phyloP scores from a whole-genome alignment of 2,888 invertebrate species.

The Agrotis exclamationis region DNA sequence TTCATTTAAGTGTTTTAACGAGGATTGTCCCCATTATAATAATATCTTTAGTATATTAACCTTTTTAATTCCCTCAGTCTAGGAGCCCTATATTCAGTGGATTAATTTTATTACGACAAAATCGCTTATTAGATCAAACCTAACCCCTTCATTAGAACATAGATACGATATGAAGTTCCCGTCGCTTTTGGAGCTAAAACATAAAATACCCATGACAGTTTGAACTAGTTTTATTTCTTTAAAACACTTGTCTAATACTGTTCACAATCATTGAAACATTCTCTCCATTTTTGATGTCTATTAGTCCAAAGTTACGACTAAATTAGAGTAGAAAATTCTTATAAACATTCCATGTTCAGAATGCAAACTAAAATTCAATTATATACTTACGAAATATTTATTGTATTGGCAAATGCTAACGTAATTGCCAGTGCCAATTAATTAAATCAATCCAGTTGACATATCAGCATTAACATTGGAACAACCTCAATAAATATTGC shows the following conservation, averaged over 20 bases:
- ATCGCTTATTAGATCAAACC: background rate
- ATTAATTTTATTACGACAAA: background rate
- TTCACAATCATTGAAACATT: constrained; percentile 12
- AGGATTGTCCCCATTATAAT: no score
- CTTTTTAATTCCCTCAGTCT: background rate
- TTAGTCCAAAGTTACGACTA: constrained; percentile 24
- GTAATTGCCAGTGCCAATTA: constrained; percentile 43
- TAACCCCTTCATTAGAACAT: background rate
- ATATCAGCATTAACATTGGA: constrained; percentile 49
- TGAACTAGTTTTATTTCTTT: background rate
- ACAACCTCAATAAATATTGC: constrained; percentile 44
- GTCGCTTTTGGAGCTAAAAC: constrained; percentile 1
- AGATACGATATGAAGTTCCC: background rate
- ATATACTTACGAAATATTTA: constrained; percentile 43
- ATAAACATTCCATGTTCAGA: constrained; percentile 46
- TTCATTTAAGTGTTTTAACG: no score
- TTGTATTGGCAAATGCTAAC: constrained; percentile 42
- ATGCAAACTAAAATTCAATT: constrained; percentile 33
- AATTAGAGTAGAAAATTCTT: constrained; percentile 31
- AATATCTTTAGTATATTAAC: background rate
- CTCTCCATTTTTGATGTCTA: constrained; percentile 20
- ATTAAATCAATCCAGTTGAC: constrained; percentile 51
- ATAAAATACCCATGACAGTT: background rate
- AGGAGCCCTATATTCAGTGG: background rate
- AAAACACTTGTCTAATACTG: constrained; percentile 2